These are phyloP conservation scores for Drosophila pruinosa DNA, from an alignment of 1,140 invertebrate species.

Conservation along the genomic window DNA sequence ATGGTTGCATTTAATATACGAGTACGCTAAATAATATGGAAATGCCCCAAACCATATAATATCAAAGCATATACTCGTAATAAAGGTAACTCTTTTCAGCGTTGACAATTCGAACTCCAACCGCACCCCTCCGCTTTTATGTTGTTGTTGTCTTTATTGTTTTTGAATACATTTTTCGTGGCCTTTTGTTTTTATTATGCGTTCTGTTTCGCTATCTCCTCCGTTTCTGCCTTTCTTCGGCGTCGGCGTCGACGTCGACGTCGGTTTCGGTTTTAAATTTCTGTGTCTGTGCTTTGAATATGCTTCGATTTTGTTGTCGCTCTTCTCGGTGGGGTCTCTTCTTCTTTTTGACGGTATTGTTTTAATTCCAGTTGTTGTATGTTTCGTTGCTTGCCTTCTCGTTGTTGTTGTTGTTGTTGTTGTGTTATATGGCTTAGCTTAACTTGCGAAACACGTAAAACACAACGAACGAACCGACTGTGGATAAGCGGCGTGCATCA, in stretches of 20 bases:
- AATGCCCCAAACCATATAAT: constrained; percentile 9
- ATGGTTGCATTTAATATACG: constrained; percentile 41
- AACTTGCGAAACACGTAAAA: constrained; percentile 75
- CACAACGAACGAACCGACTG: constrained; percentile 4
- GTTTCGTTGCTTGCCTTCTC: background rate
- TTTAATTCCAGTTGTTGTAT: constrained; percentile 51
- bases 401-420: constrained; percentile 27
- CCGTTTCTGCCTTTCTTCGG: background rate
- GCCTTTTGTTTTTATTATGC: constrained; percentile 26
- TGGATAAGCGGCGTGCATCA: background rate
- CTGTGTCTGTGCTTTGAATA: constrained; percentile 5
- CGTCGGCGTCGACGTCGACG: background rate
- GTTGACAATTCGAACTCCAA: background rate
- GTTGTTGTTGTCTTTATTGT: background rate
- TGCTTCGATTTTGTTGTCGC: background rate
- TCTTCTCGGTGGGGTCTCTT: constrained; percentile 43
- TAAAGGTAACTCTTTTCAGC: background rate
- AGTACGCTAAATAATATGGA: constrained; percentile 35
- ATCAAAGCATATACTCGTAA: background rate
- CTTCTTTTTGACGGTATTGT: constrained; percentile 60
- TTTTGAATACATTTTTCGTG: constrained; percentile 1
- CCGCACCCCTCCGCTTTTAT: background rate
- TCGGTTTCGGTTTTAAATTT: constrained; percentile 1
- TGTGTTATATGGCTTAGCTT: constrained; percentile 42
- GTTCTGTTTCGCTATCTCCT: constrained; percentile 12